These are phyloP conservation scores for Argentina silus DNA, from an alignment of 2,797 vertebrate species.

Conservation along the genomic window DNA sequence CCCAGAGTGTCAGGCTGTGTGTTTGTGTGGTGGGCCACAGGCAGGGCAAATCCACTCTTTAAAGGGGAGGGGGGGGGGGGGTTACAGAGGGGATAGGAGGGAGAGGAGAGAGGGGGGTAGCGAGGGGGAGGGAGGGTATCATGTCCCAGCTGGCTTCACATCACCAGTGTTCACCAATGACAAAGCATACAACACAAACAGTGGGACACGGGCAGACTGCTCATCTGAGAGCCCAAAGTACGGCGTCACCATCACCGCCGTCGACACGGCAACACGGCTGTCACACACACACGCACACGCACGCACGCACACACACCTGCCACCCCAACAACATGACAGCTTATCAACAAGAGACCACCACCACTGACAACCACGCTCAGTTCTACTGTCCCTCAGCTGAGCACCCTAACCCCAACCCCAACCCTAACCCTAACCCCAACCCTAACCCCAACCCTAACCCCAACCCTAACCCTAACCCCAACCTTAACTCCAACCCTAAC, in stretches of 20 bases:
- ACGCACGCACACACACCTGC: not conserved
- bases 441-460: not conserved
- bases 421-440: not conserved
- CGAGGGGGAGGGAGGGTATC: not conserved
- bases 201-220: slow-evolving; percentile 42
- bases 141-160: slow-evolving; percentile 10
- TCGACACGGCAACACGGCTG: slow-evolving; percentile 40
- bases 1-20: slow-evolving; percentile 50
- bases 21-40: slow-evolving; percentile 54
- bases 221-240: slow-evolving; percentile 47
- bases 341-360: not conserved
- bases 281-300: not conserved
- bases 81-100: slow-evolving; percentile 16
- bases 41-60: slow-evolving; percentile 47
- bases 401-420: not conserved
- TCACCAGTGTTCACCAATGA: slow-evolving; percentile 19
- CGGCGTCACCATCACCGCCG: slow-evolving; percentile 9
- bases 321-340: not conserved
- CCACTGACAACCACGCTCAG: too few relatives aligned
- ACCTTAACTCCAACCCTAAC: too few relatives aligned
- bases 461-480: not conserved
- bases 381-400: too few relatives aligned
- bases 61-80: slow-evolving; percentile 19
- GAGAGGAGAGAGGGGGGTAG: slow-evolving; percentile 11
- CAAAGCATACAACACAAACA: slow-evolving; percentile 18